phyloP scores from a whole-genome alignment of 2,113 vertebrate genomes.

The Phoxinus phoxinus region DNA sequence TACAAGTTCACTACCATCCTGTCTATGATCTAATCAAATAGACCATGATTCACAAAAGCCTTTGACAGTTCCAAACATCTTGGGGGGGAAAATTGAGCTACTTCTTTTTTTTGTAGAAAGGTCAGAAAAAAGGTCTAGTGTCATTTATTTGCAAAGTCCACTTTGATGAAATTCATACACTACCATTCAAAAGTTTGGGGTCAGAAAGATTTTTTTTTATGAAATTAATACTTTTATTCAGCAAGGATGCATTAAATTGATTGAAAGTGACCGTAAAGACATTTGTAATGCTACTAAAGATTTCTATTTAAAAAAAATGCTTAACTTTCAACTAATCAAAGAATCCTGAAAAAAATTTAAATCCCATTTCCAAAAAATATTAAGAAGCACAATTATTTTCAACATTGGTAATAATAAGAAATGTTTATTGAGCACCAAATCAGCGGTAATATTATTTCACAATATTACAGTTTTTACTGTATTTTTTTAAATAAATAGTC shows the following conservation, averaged over 20 bases:
- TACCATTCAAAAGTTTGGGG: neutral
- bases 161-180: too few species aligned
- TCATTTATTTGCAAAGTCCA: neutral
- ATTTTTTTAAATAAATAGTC: neutral
- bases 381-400: neutral
- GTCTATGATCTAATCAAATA: neutral
- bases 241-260: neutral
- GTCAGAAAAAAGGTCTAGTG: neutral
- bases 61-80: neutral
- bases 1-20: conserved; percentile 3
- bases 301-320: neutral
- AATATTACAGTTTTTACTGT: neutral
- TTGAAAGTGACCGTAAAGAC: neutral
- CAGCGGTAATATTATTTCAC: neutral
- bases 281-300: neutral
- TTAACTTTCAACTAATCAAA: neutral
- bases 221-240: neutral
- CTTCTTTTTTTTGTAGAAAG: neutral
- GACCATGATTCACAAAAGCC: neutral
- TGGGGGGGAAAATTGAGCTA: too few species aligned
- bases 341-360: too few species aligned
- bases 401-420: neutral
- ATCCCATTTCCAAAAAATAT: too few species aligned
- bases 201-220: neutral
- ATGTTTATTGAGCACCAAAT: neutral